A percentile compares a stretch with the other conserved stretches of the same genome.
Conservation (phyloP, 2,888 invertebrate genomes). For the Orchestes rusci region DNA sequence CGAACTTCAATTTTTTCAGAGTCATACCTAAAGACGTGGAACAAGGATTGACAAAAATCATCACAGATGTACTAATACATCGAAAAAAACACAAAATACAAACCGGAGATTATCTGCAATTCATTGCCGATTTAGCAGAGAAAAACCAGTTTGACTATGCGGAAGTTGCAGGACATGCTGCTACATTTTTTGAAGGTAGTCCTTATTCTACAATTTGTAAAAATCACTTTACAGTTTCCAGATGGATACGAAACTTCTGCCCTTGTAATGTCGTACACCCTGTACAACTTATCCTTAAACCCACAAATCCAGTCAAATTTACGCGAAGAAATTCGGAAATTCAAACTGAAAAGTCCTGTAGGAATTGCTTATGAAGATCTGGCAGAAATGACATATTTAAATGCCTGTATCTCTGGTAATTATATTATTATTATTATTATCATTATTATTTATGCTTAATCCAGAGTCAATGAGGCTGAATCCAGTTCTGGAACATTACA, state of each 20-base stretch:
- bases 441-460: conserved; percentile 1
- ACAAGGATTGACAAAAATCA: conserved; percentile 25
- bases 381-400: conserved; percentile 13
- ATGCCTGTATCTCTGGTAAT: conserved; percentile 19
- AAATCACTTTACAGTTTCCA: conserved; percentile 5
- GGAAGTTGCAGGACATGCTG: conserved; percentile 16
- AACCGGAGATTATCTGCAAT: conserved; percentile 44
- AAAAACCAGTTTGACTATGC: conserved; percentile 5
- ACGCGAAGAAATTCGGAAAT: conserved; percentile 12
- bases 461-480: conserved; percentile 18
- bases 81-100: conserved; percentile 39
- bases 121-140: conserved; percentile 37
- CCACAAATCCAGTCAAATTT: conserved; percentile 8
- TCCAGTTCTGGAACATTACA: conserved; percentile 17
- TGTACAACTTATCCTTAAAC: conserved; percentile 13
- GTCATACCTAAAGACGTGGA: conserved; percentile 18
- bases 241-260: conserved; percentile 22
- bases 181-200: conserved; percentile 21
- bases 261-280: conserved; percentile 15
- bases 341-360: conserved; percentile 3
- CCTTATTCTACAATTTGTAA: too few relatives aligned
- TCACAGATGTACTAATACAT: conserved; percentile 37
- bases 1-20: conserved; percentile 5
- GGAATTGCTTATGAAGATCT: conserved; percentile 15
- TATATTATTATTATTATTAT: not conserved